These are phyloP conservation scores for Cavia aperea DNA, from an alignment of 2,113 vertebrate genomes.

Conservation along the genomic window DNA sequence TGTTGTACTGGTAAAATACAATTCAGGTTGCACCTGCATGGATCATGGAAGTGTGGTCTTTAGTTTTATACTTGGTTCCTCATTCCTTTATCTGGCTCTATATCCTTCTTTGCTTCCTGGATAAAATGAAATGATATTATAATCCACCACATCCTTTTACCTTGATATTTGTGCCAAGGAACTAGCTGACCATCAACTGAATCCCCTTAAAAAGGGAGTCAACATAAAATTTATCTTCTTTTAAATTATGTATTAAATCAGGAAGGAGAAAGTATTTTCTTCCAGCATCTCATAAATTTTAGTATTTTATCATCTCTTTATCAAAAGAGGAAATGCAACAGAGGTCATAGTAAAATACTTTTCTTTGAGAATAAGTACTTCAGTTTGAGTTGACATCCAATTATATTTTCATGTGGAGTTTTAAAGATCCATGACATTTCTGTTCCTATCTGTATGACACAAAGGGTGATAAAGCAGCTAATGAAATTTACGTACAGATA, in stretches of 20 bases:
- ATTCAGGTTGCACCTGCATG: neutral
- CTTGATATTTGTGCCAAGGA: neutral
- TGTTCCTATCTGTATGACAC: neutral
- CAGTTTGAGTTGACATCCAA: neutral
- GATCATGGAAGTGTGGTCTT: no score
- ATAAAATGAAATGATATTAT: neutral
- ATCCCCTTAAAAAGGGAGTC: neutral
- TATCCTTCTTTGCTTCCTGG: neutral
- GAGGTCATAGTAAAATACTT: neutral
- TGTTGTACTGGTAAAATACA: neutral
- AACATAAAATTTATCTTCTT: neutral
- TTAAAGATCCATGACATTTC: neutral
- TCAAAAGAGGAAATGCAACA: neutral
- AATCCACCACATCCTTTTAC: neutral
- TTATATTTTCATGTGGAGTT: neutral
- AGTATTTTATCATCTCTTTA: neutral
- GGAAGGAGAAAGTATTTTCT: neutral
- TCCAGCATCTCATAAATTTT: neutral
- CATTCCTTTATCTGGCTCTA: neutral
- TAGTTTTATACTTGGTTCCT: neutral
- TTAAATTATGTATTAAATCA: neutral
- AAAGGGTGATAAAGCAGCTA: neutral
- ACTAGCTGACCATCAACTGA: neutral
- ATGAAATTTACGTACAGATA: neutral
- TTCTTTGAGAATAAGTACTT: neutral